Conservation (phyloP, 1,140 invertebrate genomes). For the Drosophila azteca region DNA sequence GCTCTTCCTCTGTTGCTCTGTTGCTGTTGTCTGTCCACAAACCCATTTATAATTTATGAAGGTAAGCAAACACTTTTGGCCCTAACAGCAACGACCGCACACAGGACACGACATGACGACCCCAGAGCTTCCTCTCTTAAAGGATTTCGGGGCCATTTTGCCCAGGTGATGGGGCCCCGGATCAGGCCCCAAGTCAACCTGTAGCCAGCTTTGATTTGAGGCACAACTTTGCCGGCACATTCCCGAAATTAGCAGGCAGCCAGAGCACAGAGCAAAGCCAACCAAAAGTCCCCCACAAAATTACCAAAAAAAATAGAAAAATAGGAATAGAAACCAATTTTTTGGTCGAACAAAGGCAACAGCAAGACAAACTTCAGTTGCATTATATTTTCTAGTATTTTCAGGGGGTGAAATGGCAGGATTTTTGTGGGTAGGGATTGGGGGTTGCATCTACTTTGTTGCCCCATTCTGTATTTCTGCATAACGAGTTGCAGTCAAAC, state of each 20-base stretch:
- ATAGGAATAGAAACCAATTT: conserved; percentile 12
- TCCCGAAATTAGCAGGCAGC: conserved; percentile 63
- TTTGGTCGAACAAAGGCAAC: conserved; percentile 37
- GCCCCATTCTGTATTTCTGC: conserved; percentile 49
- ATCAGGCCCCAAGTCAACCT: conserved; percentile 49
- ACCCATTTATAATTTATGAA: conserved; percentile 79
- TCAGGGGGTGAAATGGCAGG: background rate
- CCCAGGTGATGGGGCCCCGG: conserved; percentile 19
- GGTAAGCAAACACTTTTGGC: conserved; percentile 76
- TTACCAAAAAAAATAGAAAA: conserved; percentile 52
- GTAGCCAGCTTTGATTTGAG: conserved; percentile 44
- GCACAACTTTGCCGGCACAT: conserved; percentile 51
- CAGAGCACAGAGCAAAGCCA: conserved; percentile 26
- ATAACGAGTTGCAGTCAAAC: conserved; percentile 72
- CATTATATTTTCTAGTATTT: conserved; percentile 36
- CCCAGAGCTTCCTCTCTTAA: conserved; percentile 46
- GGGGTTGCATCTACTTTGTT: conserved; percentile 43
- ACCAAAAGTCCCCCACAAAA: conserved; percentile 30
- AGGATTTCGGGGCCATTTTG: conserved; percentile 44
- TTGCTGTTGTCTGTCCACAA: conserved; percentile 57
- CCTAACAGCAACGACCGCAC: conserved; percentile 28
- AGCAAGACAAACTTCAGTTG: conserved; percentile 59
- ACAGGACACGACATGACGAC: conserved; percentile 31
- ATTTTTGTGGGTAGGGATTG: background rate
- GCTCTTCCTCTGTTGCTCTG: conserved; percentile 9